Evolutionary conservation across 2,113 vertebrate species (phyloP).

Genomic region (Cochlearius cochlearius): DNA sequence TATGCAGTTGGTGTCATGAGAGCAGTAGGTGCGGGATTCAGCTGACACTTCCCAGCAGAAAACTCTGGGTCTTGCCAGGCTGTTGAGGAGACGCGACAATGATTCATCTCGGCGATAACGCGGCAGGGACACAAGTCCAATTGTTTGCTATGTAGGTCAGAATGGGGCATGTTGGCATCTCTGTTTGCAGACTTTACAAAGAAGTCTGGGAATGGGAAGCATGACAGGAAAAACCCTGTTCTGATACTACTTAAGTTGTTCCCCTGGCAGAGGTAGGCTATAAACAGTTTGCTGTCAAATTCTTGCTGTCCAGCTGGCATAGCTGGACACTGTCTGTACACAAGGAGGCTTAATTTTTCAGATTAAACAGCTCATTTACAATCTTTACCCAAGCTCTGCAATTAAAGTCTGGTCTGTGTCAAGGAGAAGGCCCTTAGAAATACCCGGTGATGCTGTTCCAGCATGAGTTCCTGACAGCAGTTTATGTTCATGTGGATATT

Average conservation of each 20-base stretch:
- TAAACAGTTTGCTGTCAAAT: constrained; percentile 1
- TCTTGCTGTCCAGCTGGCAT: background rate
- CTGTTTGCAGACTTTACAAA: constrained; percentile 39
- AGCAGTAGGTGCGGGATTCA: constrained; percentile 8
- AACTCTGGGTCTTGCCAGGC: background rate
- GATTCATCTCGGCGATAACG: background rate
- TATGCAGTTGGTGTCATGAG: background rate
- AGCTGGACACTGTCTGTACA: background rate
- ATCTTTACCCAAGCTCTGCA: background rate
- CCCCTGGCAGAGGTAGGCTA: background rate
- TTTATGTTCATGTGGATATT: background rate
- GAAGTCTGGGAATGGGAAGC: constrained; percentile 39
- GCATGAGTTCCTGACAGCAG: background rate
- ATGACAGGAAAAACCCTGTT: background rate
- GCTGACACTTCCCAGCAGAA: background rate
- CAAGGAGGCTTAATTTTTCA: background rate
- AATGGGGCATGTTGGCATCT: constrained; percentile 35
- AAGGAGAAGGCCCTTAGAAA: background rate
- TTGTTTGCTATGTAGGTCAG: constrained; percentile 48
- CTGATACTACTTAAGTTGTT: background rate
- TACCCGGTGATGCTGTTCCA: background rate
- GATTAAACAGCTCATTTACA: background rate
- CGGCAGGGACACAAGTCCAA: constrained; percentile 7
- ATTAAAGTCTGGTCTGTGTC: background rate
- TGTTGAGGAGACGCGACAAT: background rate